phyloP scores from a whole-genome alignment of 2,113 vertebrate genomes.

The Prunella fulvescens region DNA sequence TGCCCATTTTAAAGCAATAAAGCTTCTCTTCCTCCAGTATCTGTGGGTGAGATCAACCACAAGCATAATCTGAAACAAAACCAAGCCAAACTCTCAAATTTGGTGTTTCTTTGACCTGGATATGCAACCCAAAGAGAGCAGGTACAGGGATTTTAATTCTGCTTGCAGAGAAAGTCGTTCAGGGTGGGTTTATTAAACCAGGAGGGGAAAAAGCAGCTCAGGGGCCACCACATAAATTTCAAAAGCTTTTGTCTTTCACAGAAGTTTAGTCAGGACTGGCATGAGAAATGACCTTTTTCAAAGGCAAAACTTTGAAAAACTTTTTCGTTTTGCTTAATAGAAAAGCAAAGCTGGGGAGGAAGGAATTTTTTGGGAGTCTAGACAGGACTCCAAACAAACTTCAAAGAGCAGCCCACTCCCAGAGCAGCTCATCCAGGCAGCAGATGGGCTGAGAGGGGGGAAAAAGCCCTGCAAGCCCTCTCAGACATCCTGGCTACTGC shows the following conservation, averaged over 20 bases:
- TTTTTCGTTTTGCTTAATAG: background rate
- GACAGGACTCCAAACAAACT: slow-evolving; percentile 52
- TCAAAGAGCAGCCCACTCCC: slow-evolving; percentile 10
- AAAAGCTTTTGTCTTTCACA: background rate
- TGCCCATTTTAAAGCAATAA: background rate
- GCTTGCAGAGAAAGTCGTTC: background rate
- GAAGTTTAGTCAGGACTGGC: background rate
- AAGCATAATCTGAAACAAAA: background rate
- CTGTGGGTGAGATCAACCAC: background rate
- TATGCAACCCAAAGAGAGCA: background rate
- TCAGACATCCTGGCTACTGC: slow-evolving; percentile 33
- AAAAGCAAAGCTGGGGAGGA: background rate
- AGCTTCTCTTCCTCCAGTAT: background rate
- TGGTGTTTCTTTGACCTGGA: background rate
- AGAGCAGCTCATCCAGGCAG: background rate
- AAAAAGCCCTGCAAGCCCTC: background rate
- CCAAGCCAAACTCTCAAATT: background rate
- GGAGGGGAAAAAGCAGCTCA: background rate
- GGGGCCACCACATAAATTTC: background rate
- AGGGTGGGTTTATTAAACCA: background rate
- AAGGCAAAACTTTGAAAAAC: background rate
- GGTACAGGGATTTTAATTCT: background rate
- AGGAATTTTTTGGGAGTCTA: slow-evolving; percentile 12
- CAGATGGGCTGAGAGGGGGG: background rate
- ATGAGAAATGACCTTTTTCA: background rate